Conservation (phyloP, 2,888 invertebrate genomes). For the Dicyrtoma fusca region DNA sequence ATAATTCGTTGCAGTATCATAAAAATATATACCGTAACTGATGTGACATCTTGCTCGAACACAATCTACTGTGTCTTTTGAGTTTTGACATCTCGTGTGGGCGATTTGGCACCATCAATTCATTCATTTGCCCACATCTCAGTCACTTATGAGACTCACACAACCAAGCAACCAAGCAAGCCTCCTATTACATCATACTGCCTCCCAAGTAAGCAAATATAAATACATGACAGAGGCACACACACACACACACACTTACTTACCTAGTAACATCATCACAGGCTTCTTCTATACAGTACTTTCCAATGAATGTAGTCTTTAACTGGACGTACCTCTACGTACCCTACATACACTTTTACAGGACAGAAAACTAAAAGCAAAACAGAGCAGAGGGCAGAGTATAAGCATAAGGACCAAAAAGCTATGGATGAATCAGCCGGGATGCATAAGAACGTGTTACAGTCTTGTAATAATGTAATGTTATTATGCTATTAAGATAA, state of each 20-base stretch:
- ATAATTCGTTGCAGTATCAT: slow-evolving; percentile 33
- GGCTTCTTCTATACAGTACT: background rate
- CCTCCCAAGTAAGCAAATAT: background rate
- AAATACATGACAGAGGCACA: background rate
- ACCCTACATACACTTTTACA: too few relatives aligned
- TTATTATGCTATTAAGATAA: slow-evolving; percentile 8
- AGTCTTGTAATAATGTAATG: background rate
- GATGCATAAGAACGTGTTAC: too few relatives aligned
- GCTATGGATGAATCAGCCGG: too few relatives aligned
- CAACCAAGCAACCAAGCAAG: too few relatives aligned
- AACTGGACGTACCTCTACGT: too few relatives aligned
- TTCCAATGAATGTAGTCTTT: too few relatives aligned
- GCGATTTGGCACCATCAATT: slow-evolving; percentile 28
- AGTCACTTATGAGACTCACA: slow-evolving; percentile 20
- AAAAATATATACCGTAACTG: slow-evolving; percentile 30
- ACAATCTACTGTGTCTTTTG: slow-evolving; percentile 17
- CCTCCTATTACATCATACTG: slow-evolving; percentile 21
- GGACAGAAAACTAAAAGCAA: too few relatives aligned
- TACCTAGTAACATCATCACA: background rate
- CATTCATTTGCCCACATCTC: slow-evolving; percentile 23
- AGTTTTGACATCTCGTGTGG: slow-evolving; percentile 28
- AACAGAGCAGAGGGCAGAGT: too few relatives aligned
- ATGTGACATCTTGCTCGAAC: slow-evolving; percentile 21
- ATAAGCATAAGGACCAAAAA: too few relatives aligned
- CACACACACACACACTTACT: slow-evolving; percentile 6